Conservation (phyloP, 2,113 vertebrate genomes). For the Edolisoma coerulescens region DNA sequence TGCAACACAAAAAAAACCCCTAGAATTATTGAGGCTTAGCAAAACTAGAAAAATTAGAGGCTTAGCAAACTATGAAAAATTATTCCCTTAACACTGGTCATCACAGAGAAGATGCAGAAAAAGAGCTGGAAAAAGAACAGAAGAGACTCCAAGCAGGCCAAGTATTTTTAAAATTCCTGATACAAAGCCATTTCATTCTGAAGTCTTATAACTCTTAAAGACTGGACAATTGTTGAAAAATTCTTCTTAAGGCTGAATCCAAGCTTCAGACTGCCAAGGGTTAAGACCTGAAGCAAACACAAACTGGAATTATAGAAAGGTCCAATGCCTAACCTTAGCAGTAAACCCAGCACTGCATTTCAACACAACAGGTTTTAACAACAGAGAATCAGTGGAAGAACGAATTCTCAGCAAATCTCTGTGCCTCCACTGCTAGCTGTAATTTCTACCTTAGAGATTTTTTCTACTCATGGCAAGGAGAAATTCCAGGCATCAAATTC, state of each 20-base stretch:
- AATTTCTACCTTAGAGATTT: background rate
- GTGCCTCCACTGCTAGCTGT: background rate
- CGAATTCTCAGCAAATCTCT: background rate
- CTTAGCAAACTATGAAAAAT: background rate
- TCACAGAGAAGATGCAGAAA: background rate
- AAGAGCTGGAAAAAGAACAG: background rate
- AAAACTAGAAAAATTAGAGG: background rate
- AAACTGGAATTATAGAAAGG: background rate
- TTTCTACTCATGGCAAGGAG: background rate
- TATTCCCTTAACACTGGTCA: background rate
- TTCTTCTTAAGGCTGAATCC: background rate
- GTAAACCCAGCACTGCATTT: background rate
- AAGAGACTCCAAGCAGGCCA: background rate
- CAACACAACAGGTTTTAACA: background rate
- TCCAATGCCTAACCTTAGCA: background rate
- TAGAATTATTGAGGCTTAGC: background rate
- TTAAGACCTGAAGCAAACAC: background rate
- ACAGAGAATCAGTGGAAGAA: background rate
- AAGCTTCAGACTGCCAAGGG: background rate
- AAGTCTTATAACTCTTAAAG: background rate
- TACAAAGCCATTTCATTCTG: background rate
- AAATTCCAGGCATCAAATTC: background rate
- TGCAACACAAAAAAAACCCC: background rate
- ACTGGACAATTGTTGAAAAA: background rate
- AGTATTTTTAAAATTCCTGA: background rate